phyloP scores from a whole-genome alignment of 92 coral and sea anemone species.

The Virgularia gustaviana region DNA sequence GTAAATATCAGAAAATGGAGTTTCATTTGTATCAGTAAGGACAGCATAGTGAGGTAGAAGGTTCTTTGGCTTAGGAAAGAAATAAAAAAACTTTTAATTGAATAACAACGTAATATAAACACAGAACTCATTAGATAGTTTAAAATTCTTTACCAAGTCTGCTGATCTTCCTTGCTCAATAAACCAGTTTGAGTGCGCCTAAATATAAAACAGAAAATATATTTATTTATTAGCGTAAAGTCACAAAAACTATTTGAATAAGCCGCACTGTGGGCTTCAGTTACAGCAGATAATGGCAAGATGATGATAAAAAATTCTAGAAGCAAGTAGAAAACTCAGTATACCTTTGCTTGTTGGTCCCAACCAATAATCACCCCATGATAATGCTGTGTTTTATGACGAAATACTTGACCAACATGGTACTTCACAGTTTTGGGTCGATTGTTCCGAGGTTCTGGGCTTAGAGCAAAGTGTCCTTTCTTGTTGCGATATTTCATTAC shows the following conservation, averaged over 20 bases:
- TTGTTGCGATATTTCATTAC: constrained; percentile 67
- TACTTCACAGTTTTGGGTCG: constrained; percentile 66
- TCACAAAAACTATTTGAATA: too few relatives aligned
- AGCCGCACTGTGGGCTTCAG: not conserved
- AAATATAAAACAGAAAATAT: not conserved
- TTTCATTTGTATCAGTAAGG: constrained; percentile 74
- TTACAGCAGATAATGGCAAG: not conserved
- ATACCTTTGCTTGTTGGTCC: constrained; percentile 83
- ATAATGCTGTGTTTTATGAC: constrained; percentile 77
- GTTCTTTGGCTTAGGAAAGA: constrained; percentile 58
- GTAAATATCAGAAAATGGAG: constrained; percentile 62
- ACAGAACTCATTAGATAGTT: too few relatives aligned
- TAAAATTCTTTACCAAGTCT: not conserved
- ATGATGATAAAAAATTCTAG: not conserved
- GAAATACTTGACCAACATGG: constrained; percentile 81
- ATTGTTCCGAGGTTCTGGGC: constrained; percentile 67
- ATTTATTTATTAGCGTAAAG: not conserved
- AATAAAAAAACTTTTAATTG: not conserved
- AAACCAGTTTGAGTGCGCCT: constrained; percentile 20
- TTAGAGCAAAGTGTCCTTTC: constrained; percentile 70
- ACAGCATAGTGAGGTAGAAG: constrained; percentile 86
- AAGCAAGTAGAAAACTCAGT: not conserved
- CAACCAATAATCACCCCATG: constrained; percentile 93
- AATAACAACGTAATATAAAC: not conserved
- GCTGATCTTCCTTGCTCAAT: not conserved